Conservation (phyloP, 2,888 invertebrate species). For the Steinernema scapterisci region DNA sequence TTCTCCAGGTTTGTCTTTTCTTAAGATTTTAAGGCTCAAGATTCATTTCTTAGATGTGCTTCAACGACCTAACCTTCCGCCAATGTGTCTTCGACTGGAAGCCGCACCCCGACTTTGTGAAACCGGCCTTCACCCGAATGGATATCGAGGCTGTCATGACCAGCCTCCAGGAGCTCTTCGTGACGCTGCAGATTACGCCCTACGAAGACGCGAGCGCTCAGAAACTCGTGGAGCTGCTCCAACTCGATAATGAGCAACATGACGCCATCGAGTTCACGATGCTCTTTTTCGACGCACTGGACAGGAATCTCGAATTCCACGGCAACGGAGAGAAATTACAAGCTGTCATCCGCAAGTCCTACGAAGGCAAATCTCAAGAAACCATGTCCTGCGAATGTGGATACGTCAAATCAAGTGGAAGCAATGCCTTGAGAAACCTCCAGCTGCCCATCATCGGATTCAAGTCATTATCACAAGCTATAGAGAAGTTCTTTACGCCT, state of each 20-base stretch:
- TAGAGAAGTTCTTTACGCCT: conserved; percentile 49
- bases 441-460: conserved; percentile 56
- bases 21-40: neutral
- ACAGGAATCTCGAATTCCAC: conserved; percentile 55
- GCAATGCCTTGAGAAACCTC: conserved; percentile 42
- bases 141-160: conserved; percentile 60
- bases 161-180: conserved; percentile 59
- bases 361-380: neutral
- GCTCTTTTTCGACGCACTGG: conserved; percentile 60
- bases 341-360: conserved; percentile 40
- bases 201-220: conserved; percentile 41
- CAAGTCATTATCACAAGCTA: conserved; percentile 51
- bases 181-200: conserved; percentile 58
- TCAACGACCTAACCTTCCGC: conserved; percentile 62
- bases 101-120: conserved; percentile 43
- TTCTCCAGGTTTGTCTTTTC: conserved; percentile 55
- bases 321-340: conserved; percentile 53
- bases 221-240: conserved; percentile 37
- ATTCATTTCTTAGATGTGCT: conserved; percentile 57
- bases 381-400: conserved; percentile 53
- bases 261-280: conserved; percentile 64
- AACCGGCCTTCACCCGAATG: conserved; percentile 48
- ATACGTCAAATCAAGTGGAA: conserved; percentile 26
- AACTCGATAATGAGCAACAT: conserved; percentile 59
- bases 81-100: conserved; percentile 63